A percentile compares a stretch with the other conserved stretches of the same genome.
These are phyloP conservation scores for Alosa sapidissima DNA, from an alignment of 2,797 vertebrate species.

Conservation along the genomic window DNA sequence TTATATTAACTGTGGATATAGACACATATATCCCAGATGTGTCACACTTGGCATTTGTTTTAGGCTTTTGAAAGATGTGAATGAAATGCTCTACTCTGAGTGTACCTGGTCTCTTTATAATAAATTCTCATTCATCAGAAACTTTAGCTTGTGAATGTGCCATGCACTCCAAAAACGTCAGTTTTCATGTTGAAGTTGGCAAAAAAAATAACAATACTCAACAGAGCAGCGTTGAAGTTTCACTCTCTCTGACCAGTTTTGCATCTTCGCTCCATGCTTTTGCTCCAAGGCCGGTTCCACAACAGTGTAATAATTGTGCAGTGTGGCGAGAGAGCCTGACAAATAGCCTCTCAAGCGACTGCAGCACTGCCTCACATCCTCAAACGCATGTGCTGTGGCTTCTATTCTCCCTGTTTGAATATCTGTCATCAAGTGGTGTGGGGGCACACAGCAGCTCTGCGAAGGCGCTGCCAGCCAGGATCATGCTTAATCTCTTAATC, in stretches of 20 bases:
- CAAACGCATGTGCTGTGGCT: background rate
- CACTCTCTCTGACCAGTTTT: background rate
- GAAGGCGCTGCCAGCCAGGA: slow-evolving; percentile 11
- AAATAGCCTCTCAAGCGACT: background rate
- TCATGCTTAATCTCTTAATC: slow-evolving; percentile 23
- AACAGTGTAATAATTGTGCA: background rate
- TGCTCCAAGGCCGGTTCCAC: slow-evolving; percentile 1
- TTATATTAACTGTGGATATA: background rate
- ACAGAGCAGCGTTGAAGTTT: background rate
- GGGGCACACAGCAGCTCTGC: background rate
- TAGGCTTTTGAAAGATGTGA: background rate
- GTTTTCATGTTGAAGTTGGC: background rate
- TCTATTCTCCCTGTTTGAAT: background rate
- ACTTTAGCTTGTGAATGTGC: background rate
- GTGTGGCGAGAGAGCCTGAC: slow-evolving; percentile 5
- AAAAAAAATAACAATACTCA: background rate
- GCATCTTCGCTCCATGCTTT: slow-evolving; percentile 30
- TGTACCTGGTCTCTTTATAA: background rate
- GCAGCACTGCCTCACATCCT: background rate
- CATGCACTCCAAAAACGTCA: background rate
- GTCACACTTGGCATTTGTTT: background rate
- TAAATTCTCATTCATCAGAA: background rate
- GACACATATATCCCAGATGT: background rate
- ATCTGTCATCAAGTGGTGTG: background rate
- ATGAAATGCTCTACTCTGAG: background rate